These are phyloP conservation scores for Styela plicata DNA, from an alignment of 23 tunicate genomes.

Conservation along the genomic window DNA sequence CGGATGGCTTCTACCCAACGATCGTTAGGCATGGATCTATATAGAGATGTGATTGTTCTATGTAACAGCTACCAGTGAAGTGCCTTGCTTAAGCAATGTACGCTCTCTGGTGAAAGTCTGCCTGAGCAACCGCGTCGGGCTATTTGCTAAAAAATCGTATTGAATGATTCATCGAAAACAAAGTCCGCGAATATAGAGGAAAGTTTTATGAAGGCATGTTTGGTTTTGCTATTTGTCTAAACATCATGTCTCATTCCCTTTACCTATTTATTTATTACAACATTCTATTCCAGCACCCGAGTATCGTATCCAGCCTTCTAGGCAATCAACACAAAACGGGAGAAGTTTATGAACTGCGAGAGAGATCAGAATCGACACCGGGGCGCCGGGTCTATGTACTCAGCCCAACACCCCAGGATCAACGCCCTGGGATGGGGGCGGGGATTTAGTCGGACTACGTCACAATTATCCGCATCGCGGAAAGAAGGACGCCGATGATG, in stretches of 20 bases:
- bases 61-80: too few species aligned
- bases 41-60: too few species aligned
- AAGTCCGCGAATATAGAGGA: not conserved
- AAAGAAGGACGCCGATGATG: slow-evolving; percentile 18
- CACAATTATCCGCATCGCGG: slow-evolving; percentile 27
- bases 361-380: slow-evolving; percentile 23
- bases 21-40: too few species aligned
- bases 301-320: slow-evolving; percentile 4
- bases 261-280: not conserved
- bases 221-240: not conserved
- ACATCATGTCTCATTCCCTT: not conserved
- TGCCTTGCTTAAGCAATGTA: too few species aligned
- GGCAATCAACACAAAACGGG: slow-evolving; percentile 7
- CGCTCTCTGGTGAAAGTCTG: not conserved
- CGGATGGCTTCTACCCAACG: too few species aligned
- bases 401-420: slow-evolving; percentile 5
- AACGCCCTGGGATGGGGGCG: not conserved
- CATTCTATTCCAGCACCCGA: slow-evolving; percentile 3
- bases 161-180: not conserved
- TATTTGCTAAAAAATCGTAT: not conserved
- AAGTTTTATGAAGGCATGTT: not conserved
- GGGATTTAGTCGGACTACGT: slow-evolving; percentile 18
- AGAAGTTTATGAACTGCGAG: slow-evolving; percentile 13
- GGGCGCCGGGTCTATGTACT: slow-evolving; percentile 31
- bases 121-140: not conserved